phyloP scores from a whole-genome alignment of 2,113 vertebrate genomes.

The Vanacampus margaritifer region DNA sequence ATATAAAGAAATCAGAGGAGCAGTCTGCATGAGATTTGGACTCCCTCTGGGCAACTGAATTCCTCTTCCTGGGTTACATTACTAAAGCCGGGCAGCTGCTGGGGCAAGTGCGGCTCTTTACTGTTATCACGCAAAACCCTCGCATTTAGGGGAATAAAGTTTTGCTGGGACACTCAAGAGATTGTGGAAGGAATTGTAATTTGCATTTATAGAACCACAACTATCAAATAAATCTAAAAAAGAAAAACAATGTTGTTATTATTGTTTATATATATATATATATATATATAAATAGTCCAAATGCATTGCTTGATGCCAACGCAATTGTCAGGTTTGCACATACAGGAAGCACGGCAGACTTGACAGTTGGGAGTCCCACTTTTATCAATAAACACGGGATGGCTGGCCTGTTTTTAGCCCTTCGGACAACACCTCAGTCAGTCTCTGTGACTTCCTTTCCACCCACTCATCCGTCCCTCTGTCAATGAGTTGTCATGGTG shows the following conservation, averaged over 20 bases:
- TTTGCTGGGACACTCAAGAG: slow-evolving; percentile 35
- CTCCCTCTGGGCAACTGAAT: slow-evolving; percentile 62
- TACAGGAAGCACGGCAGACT: slow-evolving; percentile 37
- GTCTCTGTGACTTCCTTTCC: slow-evolving; percentile 45
- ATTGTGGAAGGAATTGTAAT: slow-evolving; percentile 19
- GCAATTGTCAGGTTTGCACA: background rate
- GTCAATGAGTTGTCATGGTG: slow-evolving; percentile 22
- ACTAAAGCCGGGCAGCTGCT: slow-evolving; percentile 61
- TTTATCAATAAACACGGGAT: slow-evolving; percentile 39
- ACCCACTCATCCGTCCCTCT: slow-evolving; percentile 20
- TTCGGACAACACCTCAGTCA: slow-evolving; percentile 22
- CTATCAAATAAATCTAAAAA: background rate
- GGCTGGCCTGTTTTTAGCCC: slow-evolving; percentile 16
- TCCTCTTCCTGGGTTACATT: slow-evolving; percentile 52
- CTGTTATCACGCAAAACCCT: slow-evolving; percentile 46
- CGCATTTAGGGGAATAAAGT: slow-evolving; percentile 42
- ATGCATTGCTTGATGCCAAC: background rate
- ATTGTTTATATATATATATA: no score
- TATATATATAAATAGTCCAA: no score
- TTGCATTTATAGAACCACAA: background rate
- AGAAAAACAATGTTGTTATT: background rate
- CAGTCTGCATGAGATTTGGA: slow-evolving; percentile 53
- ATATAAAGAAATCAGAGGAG: slow-evolving; percentile 60
- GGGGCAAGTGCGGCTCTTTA: slow-evolving; percentile 46
- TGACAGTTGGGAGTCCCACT: slow-evolving; percentile 22